A percentile compares a stretch with the other conserved stretches of the same genome.
These are phyloP conservation scores for Trematomus bernacchii DNA, from an alignment of 2,797 vertebrate species.

Conservation along the genomic window DNA sequence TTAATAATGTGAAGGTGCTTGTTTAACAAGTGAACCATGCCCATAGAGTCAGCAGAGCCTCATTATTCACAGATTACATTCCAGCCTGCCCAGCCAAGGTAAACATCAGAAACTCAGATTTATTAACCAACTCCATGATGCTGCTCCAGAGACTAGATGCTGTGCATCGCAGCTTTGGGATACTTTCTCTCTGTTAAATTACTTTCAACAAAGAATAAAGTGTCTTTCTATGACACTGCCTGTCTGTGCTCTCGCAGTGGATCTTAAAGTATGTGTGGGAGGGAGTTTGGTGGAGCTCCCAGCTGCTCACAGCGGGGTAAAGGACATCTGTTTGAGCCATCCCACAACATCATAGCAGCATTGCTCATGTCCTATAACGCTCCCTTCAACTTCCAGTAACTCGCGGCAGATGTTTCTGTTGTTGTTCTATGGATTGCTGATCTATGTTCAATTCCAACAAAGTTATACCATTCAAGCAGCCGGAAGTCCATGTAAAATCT, in stretches of 20 bases:
- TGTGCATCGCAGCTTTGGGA: not conserved
- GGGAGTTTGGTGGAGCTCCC: slow-evolving; percentile 42
- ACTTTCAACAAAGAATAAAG: not conserved
- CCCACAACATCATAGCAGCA: slow-evolving; percentile 41
- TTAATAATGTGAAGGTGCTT: slow-evolving; percentile 7
- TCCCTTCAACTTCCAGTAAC: slow-evolving; percentile 37
- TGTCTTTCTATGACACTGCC: not conserved
- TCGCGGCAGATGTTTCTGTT: slow-evolving; percentile 32
- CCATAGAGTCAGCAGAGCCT: slow-evolving; percentile 24
- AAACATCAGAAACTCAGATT: slow-evolving; percentile 12
- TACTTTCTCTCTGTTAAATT: not conserved
- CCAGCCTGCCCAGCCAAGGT: slow-evolving; percentile 30
- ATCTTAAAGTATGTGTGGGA: slow-evolving; percentile 46
- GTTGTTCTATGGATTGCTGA: not conserved
- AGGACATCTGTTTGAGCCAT: slow-evolving; percentile 67
- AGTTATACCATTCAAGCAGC: not conserved
- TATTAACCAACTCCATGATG: not conserved
- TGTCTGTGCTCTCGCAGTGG: slow-evolving; percentile 16
- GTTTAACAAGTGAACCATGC: slow-evolving; percentile 13
- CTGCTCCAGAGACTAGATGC: slow-evolving; percentile 3
- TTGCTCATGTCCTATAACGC: slow-evolving; percentile 16
- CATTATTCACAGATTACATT: slow-evolving; percentile 19
- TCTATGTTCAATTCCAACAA: not conserved
- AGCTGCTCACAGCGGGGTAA: slow-evolving; percentile 60
- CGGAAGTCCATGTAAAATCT: slow-evolving; percentile 20